Evolutionary conservation across 2,113 vertebrate species (phyloP).

Genomic region (Hucho hucho): DNA sequence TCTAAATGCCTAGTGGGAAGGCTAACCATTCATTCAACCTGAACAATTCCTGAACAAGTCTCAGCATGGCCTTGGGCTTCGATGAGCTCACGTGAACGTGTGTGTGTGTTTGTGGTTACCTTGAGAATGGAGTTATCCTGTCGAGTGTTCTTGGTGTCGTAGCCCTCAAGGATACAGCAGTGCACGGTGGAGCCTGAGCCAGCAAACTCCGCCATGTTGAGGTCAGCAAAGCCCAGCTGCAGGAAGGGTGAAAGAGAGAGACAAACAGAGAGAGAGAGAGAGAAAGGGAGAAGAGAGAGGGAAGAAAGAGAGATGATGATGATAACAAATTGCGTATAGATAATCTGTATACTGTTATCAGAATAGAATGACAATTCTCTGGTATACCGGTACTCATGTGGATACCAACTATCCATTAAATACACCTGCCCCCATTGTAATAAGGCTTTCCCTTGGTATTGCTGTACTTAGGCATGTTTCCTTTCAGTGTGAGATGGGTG

Average conservation of each 20-base stretch:
- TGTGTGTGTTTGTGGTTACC: slow-evolving; percentile 60
- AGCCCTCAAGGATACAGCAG: slow-evolving; percentile 96
- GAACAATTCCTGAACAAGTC: no score
- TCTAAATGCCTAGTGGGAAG: no score
- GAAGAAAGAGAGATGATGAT: neutral
- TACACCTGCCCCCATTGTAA: neutral
- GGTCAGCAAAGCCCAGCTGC: slow-evolving; percentile 95
- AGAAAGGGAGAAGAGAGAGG: neutral
- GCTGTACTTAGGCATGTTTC: no score
- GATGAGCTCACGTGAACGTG: neutral
- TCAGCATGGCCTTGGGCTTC: no score
- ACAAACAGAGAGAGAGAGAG: neutral
- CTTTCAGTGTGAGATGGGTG: no score
- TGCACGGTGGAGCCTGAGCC: slow-evolving; percentile 94
- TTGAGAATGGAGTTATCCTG: slow-evolving; percentile 99
- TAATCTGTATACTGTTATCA: no score
- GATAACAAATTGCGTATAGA: no score
- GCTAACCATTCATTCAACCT: no score
- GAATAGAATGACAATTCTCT: no score
- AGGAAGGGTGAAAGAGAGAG: neutral
- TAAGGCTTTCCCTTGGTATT: no score
- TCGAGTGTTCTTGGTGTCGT: slow-evolving; percentile 96
- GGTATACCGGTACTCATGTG: no score
- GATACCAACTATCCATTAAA: neutral
- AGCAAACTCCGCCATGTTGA: slow-evolving; percentile 97